A percentile compares a stretch with the other conserved stretches of the same genome.
Evolutionary conservation across 2,797 vertebrate genomes (phyloP).

Genomic region (Anguilla megastoma): DNA sequence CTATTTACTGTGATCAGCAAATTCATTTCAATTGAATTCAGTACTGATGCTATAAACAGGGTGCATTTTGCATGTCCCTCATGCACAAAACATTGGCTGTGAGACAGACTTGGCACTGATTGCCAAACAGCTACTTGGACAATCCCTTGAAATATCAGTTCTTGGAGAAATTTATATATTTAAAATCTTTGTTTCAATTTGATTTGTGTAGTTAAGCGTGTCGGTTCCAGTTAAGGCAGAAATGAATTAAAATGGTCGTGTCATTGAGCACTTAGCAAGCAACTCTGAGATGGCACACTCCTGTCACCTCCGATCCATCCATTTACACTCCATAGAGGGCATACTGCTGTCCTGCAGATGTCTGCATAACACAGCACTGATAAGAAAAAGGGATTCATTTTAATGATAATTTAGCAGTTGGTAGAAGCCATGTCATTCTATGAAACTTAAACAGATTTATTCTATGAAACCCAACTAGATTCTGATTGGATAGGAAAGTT

Average conservation of each 20-base stretch:
- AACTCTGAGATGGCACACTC: constrained; percentile 50
- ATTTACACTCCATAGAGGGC: constrained; percentile 52
- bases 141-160: constrained; percentile 37
- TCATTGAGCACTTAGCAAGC: constrained; percentile 59
- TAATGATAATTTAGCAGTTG: constrained; percentile 58
- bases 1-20: neutral
- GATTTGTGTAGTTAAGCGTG: constrained; percentile 69
- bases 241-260: constrained; percentile 63
- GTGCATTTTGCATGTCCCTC: neutral
- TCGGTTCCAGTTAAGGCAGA: constrained; percentile 66
- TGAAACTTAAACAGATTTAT: no score
- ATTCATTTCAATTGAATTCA: no score
- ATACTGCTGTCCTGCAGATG: constrained; percentile 52
- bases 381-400: constrained; percentile 47
- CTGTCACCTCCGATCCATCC: constrained; percentile 67
- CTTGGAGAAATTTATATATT: constrained; percentile 49
- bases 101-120: constrained; percentile 49
- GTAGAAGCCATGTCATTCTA: constrained; percentile 41
- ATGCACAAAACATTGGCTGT: neutral
- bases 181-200: constrained; percentile 65
- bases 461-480: constrained; percentile 40
- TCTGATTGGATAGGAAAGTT: constrained; percentile 28
- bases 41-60: neutral
- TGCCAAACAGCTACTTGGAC: constrained; percentile 44
- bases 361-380: constrained; percentile 40